phyloP scores from a whole-genome alignment of 2,797 vertebrate genomes.

The Cichlasoma orientale region DNA sequence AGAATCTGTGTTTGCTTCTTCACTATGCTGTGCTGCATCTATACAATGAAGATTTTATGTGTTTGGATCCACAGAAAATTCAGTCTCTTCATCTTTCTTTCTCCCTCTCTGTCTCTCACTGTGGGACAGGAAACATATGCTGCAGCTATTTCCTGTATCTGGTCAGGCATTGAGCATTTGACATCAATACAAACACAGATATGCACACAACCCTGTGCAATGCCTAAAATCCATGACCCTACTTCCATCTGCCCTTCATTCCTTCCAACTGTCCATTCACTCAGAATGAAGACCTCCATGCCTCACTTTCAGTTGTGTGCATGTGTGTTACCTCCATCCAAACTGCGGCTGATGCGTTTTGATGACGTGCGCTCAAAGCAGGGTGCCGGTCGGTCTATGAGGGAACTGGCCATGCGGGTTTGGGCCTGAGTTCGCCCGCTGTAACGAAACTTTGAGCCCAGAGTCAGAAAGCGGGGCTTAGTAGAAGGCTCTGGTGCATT shows the following conservation, averaged over 20 bases:
- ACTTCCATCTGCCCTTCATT: slow-evolving; percentile 18
- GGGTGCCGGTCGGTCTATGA: slow-evolving; percentile 93
- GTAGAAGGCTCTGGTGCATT: slow-evolving; percentile 90
- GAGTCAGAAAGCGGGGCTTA: slow-evolving; percentile 91
- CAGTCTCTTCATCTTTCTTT: slow-evolving; percentile 34
- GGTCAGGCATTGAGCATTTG: slow-evolving; percentile 34
- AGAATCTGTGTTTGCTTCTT: rapidly evolving
- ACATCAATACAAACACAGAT: slow-evolving; percentile 31
- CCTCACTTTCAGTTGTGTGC: not conserved
- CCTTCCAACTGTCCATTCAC: not conserved
- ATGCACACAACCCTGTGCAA: not conserved
- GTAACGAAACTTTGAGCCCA: slow-evolving; percentile 98
- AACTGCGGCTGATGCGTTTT: slow-evolving; percentile 91
- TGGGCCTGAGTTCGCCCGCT: slow-evolving; percentile 96
- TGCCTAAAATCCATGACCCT: not conserved
- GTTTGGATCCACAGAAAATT: slow-evolving; percentile 23
- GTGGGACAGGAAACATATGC: slow-evolving; percentile 74
- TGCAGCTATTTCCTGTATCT: slow-evolving; percentile 78
- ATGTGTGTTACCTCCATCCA: slow-evolving; percentile 89
- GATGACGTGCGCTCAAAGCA: slow-evolving; percentile 91
- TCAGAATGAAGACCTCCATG: not conserved
- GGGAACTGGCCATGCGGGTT: slow-evolving; percentile 90
- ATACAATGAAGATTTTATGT: not conserved
- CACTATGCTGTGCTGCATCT: not conserved
- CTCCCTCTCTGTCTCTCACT: slow-evolving; percentile 23